Evolutionary conservation across 1,140 invertebrate genomes (phyloP).

Genomic region (Frieseomelitta varia): DNA sequence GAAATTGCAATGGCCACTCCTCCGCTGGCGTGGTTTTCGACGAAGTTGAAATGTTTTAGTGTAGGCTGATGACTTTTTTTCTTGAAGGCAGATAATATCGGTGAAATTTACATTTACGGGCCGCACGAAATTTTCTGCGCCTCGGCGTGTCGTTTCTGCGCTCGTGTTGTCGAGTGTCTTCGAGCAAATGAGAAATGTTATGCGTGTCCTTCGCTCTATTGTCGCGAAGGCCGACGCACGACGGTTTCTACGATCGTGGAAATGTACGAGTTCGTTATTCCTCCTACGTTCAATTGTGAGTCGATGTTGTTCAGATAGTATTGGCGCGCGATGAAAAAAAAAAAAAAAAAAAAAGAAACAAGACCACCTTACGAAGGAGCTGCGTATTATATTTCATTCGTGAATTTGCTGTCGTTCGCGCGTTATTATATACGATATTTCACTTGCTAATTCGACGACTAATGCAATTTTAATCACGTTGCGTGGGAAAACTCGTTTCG

Average conservation of each 20-base stretch:
- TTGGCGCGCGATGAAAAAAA: no score
- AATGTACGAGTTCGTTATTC: not conserved
- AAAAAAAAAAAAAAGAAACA: not conserved
- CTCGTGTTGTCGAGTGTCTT: not conserved
- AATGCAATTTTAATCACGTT: not conserved
- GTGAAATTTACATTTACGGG: slow-evolving; percentile 31
- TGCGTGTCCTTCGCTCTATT: not conserved
- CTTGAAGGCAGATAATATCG: no score
- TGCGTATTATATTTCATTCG: not conserved
- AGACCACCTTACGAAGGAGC: not conserved
- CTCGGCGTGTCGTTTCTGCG: not conserved
- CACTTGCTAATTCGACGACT: not conserved
- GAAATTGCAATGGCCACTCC: no score
- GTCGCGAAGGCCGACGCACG: not conserved
- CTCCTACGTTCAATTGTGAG: not conserved
- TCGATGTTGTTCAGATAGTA: slow-evolving; percentile 3
- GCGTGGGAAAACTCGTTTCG: no score
- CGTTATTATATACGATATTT: not conserved
- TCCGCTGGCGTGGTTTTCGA: no score
- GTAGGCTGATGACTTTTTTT: no score
- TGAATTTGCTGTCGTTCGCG: not conserved
- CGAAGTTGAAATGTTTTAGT: no score
- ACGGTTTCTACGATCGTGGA: not conserved
- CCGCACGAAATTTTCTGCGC: not conserved
- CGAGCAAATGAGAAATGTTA: slow-evolving; percentile 18